Evolutionary conservation across 2,888 invertebrate species (phyloP), one percentile per base, ranked within the genome.

Genomic region (Diaprepes abbreviatus): DNA sequence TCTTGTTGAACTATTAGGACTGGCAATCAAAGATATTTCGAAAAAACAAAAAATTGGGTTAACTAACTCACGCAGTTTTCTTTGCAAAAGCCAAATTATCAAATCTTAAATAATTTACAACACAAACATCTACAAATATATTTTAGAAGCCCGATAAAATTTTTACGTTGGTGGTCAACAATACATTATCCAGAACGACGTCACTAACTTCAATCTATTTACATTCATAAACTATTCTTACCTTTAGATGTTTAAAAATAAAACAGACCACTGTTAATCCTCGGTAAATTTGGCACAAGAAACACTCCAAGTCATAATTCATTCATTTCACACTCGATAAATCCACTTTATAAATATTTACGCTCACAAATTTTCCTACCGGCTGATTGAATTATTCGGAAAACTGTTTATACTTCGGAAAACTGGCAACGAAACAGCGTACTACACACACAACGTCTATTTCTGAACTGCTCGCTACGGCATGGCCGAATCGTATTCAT

Each of bases 261-360:
- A 36, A 67, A 52, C 62, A 62, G 48, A 36, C 24, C 64, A 55
- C 58, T 52, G 50, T 70, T 48, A 70, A 65, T 65, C 70, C 70
- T 66, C 55, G 38, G 43, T 60, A 60, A 66, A 66, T 65, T 70
- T 65, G 70, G 70, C 70, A 65, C 65, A 70, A 21, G 65, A 60
- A 65, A 70, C 70, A 70, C 70, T 55, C 60, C 21, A 31, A 52
- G 45, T 62, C 57, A 67, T 68, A 71, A 71, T 71, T 71, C 71
- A 71, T 71, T 68, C 57, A 63, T 55, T 71, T 60, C 65, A 35
- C 71, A 71, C 68, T 60, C 59, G 60, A 68, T 71, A 65, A 67
- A 68, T 71, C 57, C 68, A 67, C 68, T 68, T 38, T 65, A 43
- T 68, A 71, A 71, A 71, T 71, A 71, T 71, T 71, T 71, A 71